phyloP scores from a whole-genome alignment of 2,113 vertebrate genomes.

The Addax nasomaculatus region DNA sequence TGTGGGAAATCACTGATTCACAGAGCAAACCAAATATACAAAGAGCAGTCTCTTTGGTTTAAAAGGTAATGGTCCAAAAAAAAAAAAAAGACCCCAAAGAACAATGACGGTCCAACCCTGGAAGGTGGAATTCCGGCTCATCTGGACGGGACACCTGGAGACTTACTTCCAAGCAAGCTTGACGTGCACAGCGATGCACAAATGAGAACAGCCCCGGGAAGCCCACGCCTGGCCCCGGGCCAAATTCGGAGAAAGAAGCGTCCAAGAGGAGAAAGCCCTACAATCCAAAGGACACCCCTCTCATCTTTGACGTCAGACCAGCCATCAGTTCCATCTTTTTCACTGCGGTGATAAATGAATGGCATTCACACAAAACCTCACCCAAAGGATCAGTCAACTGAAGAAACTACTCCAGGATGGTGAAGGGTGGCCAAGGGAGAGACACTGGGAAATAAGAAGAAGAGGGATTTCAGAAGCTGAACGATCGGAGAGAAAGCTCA shows the following conservation, averaged over 20 bases:
- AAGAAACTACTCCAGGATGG: background rate
- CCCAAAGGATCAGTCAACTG: background rate
- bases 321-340: background rate
- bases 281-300: background rate
- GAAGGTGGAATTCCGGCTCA: background rate
- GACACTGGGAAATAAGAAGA: fast-evolving
- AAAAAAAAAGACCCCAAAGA: background rate
- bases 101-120: background rate
- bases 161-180: background rate
- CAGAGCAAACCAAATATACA: background rate
- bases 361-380: background rate
- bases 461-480: background rate
- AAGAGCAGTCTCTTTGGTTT: background rate
- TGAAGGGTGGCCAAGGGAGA: background rate
- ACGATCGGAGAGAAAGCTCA: background rate
- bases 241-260: background rate
- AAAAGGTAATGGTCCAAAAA: background rate
- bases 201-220: background rate
- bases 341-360: background rate
- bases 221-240: background rate
- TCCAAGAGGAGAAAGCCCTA: background rate
- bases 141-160: fast-evolving
- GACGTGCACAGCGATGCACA: background rate
- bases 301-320: fast-evolving
- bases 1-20: background rate